Percentiles rank a stretch among this genome's conserved stretches.
Evolutionary conservation across 2,888 invertebrate genomes (phyloP).

Genomic region (Desoria tigrina): DNA sequence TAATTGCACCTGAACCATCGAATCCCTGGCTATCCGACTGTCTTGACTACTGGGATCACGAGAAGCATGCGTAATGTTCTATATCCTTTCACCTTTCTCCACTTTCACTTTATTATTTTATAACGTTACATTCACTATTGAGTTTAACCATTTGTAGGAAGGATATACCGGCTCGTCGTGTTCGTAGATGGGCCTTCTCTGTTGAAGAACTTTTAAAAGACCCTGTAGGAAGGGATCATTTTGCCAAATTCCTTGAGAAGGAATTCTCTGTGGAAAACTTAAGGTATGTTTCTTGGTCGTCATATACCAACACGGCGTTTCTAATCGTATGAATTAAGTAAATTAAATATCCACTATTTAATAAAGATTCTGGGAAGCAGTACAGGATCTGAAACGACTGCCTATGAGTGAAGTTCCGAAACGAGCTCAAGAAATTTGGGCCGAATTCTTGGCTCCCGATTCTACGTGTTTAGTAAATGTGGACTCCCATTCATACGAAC

Average conservation of each 20-base stretch:
- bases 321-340: too few species aligned
- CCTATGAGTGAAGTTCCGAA: slow-evolving; percentile 74
- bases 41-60: slow-evolving; percentile 94
- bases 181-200: slow-evolving; percentile 96
- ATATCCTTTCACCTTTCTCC: not conserved
- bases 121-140: slow-evolving; percentile 9
- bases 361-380: slow-evolving; percentile 89
- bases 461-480: slow-evolving; percentile 97
- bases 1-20: slow-evolving; percentile 86
- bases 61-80: slow-evolving; percentile 74
- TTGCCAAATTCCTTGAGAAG: slow-evolving; percentile 91
- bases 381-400: slow-evolving; percentile 85
- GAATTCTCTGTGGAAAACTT: slow-evolving; percentile 99
- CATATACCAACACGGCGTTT: too few species aligned
- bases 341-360: too few species aligned
- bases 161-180: slow-evolving; percentile 88
- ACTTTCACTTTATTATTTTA: slow-evolving; percentile 17
- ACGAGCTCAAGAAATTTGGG: slow-evolving; percentile 84
- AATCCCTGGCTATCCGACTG: slow-evolving; percentile 98
- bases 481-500: slow-evolving; percentile 86
- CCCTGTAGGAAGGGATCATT: slow-evolving; percentile 93
- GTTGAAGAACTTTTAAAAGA: slow-evolving; percentile 92
- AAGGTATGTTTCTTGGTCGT: too few species aligned
- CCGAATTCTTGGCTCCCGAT: slow-evolving; percentile 88
- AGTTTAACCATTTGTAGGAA: slow-evolving; percentile 63